phyloP scores from a whole-genome alignment of 2,797 vertebrate species.

The Chaenodraco wilsoni region DNA sequence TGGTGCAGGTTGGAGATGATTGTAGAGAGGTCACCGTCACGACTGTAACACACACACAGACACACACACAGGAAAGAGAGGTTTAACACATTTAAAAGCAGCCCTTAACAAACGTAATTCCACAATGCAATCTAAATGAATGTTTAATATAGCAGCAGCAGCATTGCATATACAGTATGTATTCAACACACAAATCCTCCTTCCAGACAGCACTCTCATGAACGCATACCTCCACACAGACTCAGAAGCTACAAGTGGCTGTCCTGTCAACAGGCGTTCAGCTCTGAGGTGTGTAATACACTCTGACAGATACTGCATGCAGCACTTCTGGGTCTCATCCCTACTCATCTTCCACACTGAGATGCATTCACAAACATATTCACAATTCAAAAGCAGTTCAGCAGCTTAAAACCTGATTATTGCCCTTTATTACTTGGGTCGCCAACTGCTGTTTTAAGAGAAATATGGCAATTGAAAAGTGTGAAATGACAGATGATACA shows the following conservation, averaged over 20 bases:
- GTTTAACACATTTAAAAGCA: constrained; percentile 38
- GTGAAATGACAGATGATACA: constrained; percentile 18
- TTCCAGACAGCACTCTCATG: constrained; percentile 38
- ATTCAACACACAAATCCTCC: constrained; percentile 54
- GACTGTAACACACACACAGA: constrained; percentile 81
- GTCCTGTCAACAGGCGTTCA: constrained; percentile 66
- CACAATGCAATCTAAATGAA: constrained; percentile 12
- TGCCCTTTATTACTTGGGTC: constrained; percentile 72
- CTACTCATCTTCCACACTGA: constrained; percentile 88
- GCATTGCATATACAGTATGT: neutral
- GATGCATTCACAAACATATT: constrained; percentile 90
- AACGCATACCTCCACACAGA: constrained; percentile 52
- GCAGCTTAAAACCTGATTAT: constrained; percentile 89
- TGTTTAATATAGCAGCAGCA: constrained; percentile 7
- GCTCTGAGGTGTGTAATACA: constrained; percentile 77
- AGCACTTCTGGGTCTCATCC: constrained; percentile 89
- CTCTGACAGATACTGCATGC: constrained; percentile 85
- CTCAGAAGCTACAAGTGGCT: constrained; percentile 63
- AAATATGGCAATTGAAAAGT: constrained; percentile 29
- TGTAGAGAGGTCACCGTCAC: constrained; percentile 92
- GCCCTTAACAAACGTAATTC: constrained; percentile 43
- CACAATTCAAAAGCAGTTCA: constrained; percentile 90
- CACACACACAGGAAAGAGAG: constrained; percentile 32
- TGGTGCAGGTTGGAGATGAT: constrained; percentile 96
- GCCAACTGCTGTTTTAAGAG: constrained; percentile 26